These are phyloP conservation scores for Erpornis zantholeuca DNA, from an alignment of 2,113 vertebrate species.

Conservation along the genomic window DNA sequence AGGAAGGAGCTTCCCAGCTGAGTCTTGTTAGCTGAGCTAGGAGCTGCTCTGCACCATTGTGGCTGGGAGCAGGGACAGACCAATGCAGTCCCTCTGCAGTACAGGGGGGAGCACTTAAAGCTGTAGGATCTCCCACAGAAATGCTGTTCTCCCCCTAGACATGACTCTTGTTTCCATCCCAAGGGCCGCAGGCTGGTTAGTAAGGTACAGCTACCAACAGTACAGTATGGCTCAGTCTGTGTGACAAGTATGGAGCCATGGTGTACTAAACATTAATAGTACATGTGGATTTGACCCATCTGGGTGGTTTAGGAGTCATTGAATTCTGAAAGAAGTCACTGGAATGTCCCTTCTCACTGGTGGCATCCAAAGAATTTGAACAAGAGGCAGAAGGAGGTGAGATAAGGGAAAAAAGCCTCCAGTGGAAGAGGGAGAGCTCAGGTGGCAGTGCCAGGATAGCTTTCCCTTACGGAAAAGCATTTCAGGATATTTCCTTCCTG, in stretches of 20 bases:
- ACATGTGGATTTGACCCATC: background rate
- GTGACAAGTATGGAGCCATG: background rate
- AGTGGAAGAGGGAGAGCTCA: background rate
- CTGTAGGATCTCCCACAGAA: background rate
- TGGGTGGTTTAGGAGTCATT: background rate
- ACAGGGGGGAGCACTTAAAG: background rate
- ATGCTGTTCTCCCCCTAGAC: background rate
- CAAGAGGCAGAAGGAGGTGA: background rate
- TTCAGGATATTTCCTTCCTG: background rate
- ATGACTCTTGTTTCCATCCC: background rate
- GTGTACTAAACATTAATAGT: background rate
- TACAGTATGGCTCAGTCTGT: accelerated
- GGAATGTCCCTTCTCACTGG: background rate
- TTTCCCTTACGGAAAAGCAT: background rate
- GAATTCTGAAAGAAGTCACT: background rate
- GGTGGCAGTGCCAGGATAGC: background rate
- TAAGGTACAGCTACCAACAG: background rate
- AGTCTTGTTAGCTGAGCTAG: background rate
- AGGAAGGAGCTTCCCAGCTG: background rate
- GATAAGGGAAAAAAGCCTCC: background rate
- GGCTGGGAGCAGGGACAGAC: background rate
- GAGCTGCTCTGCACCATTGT: background rate
- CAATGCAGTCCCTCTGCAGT: background rate
- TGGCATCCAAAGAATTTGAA: background rate
- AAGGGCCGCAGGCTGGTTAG: background rate